Conservation (phyloP, 2,113 vertebrate genomes). For the Tyrannus savana region DNA sequence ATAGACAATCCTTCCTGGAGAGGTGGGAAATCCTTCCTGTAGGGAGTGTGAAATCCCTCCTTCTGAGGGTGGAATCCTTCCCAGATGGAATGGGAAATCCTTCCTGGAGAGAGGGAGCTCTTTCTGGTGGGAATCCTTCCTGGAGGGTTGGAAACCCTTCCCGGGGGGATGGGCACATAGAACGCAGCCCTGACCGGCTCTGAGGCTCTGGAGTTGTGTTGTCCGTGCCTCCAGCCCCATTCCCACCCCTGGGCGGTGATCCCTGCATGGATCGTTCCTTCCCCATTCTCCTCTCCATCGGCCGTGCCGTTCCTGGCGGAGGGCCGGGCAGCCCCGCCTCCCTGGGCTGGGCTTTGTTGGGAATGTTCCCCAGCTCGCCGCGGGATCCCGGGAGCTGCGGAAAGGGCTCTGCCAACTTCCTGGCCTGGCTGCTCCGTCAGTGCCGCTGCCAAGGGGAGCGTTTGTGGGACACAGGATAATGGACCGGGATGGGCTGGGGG, state of each 20-base stretch:
- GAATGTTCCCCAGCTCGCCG: background rate
- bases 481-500: background rate
- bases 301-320: background rate
- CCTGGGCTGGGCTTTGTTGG: background rate
- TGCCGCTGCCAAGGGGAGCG: background rate
- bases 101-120: background rate
- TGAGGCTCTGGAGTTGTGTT: background rate
- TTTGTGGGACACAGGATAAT: background rate
- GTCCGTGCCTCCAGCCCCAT: background rate
- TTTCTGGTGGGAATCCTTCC: background rate
- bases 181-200: background rate
- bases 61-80: background rate
- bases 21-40: background rate
- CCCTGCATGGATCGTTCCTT: background rate
- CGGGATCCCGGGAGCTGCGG: background rate
- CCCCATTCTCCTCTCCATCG: background rate
- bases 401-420: background rate
- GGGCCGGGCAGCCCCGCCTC: background rate
- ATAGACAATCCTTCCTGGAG: background rate
- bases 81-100: no score
- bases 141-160: background rate
- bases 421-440: background rate
- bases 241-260: background rate
- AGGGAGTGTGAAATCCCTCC: background rate
- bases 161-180: background rate